Base-by-base conservation (phyloP, 2,888 invertebrate genomes). In the Diarsia mendica region DNA sequence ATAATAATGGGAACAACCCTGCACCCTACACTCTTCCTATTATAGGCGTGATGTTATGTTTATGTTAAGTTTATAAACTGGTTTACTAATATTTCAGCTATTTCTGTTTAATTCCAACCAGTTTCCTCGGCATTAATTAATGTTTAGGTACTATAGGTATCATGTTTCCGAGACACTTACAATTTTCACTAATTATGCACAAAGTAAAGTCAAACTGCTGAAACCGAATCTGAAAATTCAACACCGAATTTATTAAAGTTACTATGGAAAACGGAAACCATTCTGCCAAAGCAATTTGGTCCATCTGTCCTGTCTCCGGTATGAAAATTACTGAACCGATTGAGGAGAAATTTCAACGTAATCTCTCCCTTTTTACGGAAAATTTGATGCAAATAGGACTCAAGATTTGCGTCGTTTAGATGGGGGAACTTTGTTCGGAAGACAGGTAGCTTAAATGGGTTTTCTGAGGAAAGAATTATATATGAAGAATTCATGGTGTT, bases 371-470 rank as follows among this genome's bases (percentile, higher is more conserved):
- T 83, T 85, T 81, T 76, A 67, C 58, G 74, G 68, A 67, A 55
- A 83, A 79, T 83, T 85, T 78, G 53, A 79, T 77, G 83, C 64
- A 85, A 84, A 84, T 73, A 68, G 61, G 70, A 60, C 63, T 76
- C n/a, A 64, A 77, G 69, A 77, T 84, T 77, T 74, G 81, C 18
- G 53, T 60, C 48, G 23, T 66, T 60, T 61, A 63, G 60, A 68
- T 58, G 67, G 65, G 23, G 58, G n/a, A 66, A 72, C 68, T 77
- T 77, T 60, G 77, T 51, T 69, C 5, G 51, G 46, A 28, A 64
- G 80, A 58, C 74, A 79, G 80, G 80, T 67, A 79, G 80, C 80
- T 73, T 58, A 67, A 67, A 80, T 73, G 11, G 58, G n/a, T 53
- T 64, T 78, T 77, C 63, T 77, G 13, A 53, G 58, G 55, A n/a